Conservation (phyloP, 2,113 vertebrate genomes). For the Thunnus thynnus region DNA sequence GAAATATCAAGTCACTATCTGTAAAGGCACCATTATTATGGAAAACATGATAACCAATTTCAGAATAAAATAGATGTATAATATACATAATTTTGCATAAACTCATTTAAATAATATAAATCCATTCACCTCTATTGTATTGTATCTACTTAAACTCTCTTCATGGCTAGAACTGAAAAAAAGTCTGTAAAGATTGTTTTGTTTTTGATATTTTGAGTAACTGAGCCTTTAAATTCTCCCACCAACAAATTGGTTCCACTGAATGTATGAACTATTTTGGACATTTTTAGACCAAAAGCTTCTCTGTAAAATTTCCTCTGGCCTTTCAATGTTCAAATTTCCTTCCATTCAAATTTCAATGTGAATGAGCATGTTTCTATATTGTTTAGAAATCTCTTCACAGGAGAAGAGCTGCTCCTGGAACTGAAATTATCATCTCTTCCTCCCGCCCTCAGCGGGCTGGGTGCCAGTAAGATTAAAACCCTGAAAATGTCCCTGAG, state of each 20-base stretch:
- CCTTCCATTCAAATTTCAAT: neutral
- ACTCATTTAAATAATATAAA: no score
- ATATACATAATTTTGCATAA: no score
- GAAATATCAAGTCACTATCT: no score
- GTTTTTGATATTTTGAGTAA: no score
- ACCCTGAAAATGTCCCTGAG: constrained; percentile 60
- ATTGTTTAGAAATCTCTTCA: neutral
- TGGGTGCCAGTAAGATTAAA: constrained; percentile 43
- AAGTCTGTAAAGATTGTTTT: no score
- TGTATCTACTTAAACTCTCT: no score
- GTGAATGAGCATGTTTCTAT: neutral
- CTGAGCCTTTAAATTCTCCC: neutral
- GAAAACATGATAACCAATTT: no score
- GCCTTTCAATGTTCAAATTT: neutral
- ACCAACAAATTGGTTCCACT: neutral
- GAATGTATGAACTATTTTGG: neutral
- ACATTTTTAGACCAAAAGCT: neutral
- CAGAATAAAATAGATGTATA: no score
- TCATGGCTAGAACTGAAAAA: no score
- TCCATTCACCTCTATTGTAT: neutral
- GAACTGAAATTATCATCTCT: constrained; percentile 12
- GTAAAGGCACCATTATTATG: no score
- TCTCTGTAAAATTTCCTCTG: neutral
- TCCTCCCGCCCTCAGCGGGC: neutral
- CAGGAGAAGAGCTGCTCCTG: neutral